A percentile compares a stretch with the other conserved stretches of the same genome.
Evolutionary conservation across 1,140 invertebrate genomes (phyloP).

Genomic region (Paraescarpia echinospica): DNA sequence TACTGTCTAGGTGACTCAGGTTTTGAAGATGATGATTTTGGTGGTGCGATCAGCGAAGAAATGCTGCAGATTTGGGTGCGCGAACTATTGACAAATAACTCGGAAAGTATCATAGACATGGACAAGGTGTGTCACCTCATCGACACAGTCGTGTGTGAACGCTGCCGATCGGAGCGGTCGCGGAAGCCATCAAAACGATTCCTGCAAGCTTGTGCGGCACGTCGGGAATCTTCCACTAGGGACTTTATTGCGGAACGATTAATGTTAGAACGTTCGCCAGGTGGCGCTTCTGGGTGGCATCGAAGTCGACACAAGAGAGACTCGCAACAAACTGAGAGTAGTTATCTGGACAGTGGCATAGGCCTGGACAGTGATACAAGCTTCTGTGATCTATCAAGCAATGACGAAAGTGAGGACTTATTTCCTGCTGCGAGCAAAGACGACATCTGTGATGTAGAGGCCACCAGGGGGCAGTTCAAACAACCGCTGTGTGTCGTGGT

Average conservation of each 20-base stretch:
- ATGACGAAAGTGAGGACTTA: slow-evolving; percentile 46
- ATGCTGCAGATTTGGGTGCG: slow-evolving; percentile 35
- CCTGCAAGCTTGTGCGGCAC: not conserved
- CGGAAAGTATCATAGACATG: slow-evolving; percentile 18
- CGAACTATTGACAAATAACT: slow-evolving; percentile 13
- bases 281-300: not conserved
- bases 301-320: not conserved
- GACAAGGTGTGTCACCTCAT: slow-evolving; percentile 12
- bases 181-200: not conserved
- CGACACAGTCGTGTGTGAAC: slow-evolving; percentile 6
- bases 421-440: not conserved
- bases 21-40: slow-evolving; percentile 37
- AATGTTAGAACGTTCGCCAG: not conserved
- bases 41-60: slow-evolving; percentile 35
- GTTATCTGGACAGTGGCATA: slow-evolving; percentile 19
- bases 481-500: not conserved
- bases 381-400: slow-evolving; percentile 63
- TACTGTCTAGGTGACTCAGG: slow-evolving; percentile 21
- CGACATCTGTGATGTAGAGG: not conserved
- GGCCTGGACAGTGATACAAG: slow-evolving; percentile 44
- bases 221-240: not conserved
- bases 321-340: not conserved
- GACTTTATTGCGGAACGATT: not conserved
- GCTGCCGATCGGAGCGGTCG: not conserved
- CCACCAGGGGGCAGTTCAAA: not conserved